Evolutionary conservation across 2,113 vertebrate genomes (phyloP), one percentile per base, ranked within the genome.

Genomic region (Notarius lentiginosus): DNA sequence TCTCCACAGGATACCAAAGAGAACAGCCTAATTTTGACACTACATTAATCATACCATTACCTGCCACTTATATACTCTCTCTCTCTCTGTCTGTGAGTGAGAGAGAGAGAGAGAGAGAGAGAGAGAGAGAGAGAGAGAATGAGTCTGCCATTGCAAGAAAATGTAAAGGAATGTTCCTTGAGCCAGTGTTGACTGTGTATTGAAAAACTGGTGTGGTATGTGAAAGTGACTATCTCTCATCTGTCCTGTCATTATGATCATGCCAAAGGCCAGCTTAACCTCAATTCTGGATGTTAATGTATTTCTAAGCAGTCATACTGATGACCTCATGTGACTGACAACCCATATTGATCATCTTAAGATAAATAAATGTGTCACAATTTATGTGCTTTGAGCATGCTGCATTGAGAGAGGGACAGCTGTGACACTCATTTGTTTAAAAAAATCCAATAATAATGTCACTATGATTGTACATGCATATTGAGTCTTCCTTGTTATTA

Each of bases 1-100:
- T 72, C 91, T 90, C 90, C 65, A 75, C 89, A 87, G 91, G 89
- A 87, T 65, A 61, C 80, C 72, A 87, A 88, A 87, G 58, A 89
- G 72, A 85, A 72, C 88, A 84, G 61, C 84, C 89, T 90, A 84
- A 87, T 87, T 82, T 51, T 87, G 80, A 84, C 82, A 70, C 80
- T 79, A 73, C 11, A 61, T 27, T 17, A 86, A 82, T 85, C 82
- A 73, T 73, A 75, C 12, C 53, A 83, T 24, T 53, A 70, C n/a
- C 76, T 82, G 60, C 55, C 6, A 17, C 80, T 82, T 68, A 63
- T 81, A 51, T 86, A 30, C 53, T 79, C 30, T 56, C 24, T 30
- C 41, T 41, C 34, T 41, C 34, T 41, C 2, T 76, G 34, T 76
- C 10, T n/a, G 49, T 34, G 34, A 34, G 34, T 2, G 51, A 53